These are phyloP conservation scores for Sympetrum striolatum DNA, from an alignment of 2,888 invertebrate species.

Conservation along the genomic window DNA sequence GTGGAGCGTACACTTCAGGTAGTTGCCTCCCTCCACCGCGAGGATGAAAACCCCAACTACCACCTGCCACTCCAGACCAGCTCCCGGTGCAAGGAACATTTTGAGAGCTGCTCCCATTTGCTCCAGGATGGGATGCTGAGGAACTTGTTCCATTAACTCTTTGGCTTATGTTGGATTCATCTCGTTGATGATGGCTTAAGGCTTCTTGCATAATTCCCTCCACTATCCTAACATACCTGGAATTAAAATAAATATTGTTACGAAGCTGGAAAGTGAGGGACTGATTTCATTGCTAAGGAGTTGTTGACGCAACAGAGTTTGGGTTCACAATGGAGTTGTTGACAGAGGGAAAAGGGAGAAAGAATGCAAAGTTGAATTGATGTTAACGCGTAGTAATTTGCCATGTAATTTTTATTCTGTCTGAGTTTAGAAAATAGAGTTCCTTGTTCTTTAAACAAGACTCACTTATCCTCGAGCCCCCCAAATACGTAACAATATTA, in stretches of 20 bases:
- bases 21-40: constrained; percentile 60
- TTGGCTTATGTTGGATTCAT: constrained; percentile 77
- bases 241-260: constrained; percentile 11
- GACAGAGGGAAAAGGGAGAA: too few relatives aligned
- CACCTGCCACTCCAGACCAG: constrained; percentile 70
- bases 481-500: too few relatives aligned
- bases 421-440: too few relatives aligned
- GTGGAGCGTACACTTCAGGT: constrained; percentile 64
- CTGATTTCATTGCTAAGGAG: too few relatives aligned
- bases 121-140: constrained; percentile 49
- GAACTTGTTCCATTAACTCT: constrained; percentile 64
- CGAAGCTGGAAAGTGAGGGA: not conserved
- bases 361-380: too few relatives aligned
- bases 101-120: not conserved
- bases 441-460: too few relatives aligned
- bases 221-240: constrained; percentile 83
- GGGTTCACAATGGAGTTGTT: too few relatives aligned
- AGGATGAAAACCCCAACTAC: constrained; percentile 73
- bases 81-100: not conserved
- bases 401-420: too few relatives aligned
- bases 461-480: too few relatives aligned
- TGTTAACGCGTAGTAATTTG: too few relatives aligned
- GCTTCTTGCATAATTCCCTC: constrained; percentile 90
- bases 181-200: constrained; percentile 81
- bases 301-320: too few relatives aligned